These are phyloP conservation scores for Spodoptera littoralis DNA, from an alignment of 2,888 invertebrate genomes.

Conservation along the genomic window DNA sequence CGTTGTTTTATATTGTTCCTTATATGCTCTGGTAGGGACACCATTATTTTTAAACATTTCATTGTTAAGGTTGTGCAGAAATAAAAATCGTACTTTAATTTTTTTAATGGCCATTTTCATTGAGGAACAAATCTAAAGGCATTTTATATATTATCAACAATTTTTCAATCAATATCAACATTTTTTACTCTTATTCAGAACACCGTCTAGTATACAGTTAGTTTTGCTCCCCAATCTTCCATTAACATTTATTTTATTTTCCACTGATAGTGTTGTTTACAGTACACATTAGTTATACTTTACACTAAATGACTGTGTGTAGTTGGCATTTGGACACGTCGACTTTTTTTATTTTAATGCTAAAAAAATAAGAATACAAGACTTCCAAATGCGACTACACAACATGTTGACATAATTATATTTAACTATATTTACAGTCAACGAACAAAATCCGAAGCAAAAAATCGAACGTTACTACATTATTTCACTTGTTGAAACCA, in stretches of 20 bases:
- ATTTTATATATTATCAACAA: conserved; percentile 65
- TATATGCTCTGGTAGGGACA: too few species aligned
- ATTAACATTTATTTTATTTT: conserved; percentile 75
- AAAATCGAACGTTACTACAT: conserved; percentile 58
- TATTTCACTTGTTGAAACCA: too few species aligned
- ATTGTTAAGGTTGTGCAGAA: background rate
- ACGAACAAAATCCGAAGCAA: conserved; percentile 60
- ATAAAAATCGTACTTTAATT: conserved; percentile 30
- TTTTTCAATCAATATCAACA: conserved; percentile 64
- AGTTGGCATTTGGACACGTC: conserved; percentile 70
- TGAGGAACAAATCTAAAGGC: conserved; percentile 84
- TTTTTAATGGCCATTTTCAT: conserved; percentile 70
- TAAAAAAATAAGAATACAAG: conserved; percentile 60
- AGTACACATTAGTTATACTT: conserved; percentile 59
- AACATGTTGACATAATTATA: conserved; percentile 53
- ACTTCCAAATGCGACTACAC: conserved; percentile 69
- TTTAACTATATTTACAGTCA: conserved; percentile 61
- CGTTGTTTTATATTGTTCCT: background rate
- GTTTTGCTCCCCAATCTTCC: conserved; percentile 83
- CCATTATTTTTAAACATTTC: too few species aligned
- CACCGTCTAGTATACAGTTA: conserved; percentile 67
- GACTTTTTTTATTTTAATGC: conserved; percentile 49
- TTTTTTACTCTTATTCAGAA: conserved; percentile 64
- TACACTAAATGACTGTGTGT: conserved; percentile 70
- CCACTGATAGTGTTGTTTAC: conserved; percentile 68